Evolutionary conservation across 2,797 vertebrate genomes (phyloP).

Genomic region (Pseudocheirus occidentalis): DNA sequence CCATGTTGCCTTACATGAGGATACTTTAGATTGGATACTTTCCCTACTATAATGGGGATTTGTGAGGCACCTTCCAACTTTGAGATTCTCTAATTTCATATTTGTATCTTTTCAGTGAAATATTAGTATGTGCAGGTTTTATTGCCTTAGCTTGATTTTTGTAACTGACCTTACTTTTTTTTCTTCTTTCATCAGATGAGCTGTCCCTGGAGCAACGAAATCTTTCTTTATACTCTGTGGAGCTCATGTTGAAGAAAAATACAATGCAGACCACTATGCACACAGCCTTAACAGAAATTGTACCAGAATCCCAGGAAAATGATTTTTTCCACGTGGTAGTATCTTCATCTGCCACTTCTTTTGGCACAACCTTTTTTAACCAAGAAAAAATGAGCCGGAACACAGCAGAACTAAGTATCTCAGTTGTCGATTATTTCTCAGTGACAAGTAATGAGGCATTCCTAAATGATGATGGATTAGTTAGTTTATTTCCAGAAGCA

Average conservation of each 20-base stretch:
- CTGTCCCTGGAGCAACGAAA: slow-evolving; percentile 73
- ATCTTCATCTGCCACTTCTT: slow-evolving; percentile 68
- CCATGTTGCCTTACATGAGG: neutral
- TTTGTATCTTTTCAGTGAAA: neutral
- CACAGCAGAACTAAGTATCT: slow-evolving; percentile 60
- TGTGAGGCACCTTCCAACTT: neutral
- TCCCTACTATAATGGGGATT: neutral
- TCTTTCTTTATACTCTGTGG: slow-evolving; percentile 70
- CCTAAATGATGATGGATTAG: slow-evolving; percentile 77
- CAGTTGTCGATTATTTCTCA: slow-evolving; percentile 41
- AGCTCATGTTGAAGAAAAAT: slow-evolving; percentile 65
- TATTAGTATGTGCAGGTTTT: neutral
- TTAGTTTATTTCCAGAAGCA: slow-evolving; percentile 81
- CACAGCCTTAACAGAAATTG: slow-evolving; percentile 80
- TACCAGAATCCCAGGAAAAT: slow-evolving; percentile 70
- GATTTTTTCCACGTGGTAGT: slow-evolving; percentile 57
- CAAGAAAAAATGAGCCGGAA: slow-evolving; percentile 63
- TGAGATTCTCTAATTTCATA: neutral
- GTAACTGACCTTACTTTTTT: slow-evolving; percentile 57
- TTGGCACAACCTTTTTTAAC: slow-evolving; percentile 76
- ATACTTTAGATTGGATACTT: neutral
- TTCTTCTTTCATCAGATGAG: slow-evolving; percentile 74
- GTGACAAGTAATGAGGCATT: slow-evolving; percentile 78
- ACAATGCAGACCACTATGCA: slow-evolving; percentile 67
- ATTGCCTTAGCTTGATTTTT: neutral